Percentiles rank a stretch among this genome's conserved stretches.
phyloP scores from a whole-genome alignment of 2,797 vertebrate species.

The Leptodactylus fallax region DNA sequence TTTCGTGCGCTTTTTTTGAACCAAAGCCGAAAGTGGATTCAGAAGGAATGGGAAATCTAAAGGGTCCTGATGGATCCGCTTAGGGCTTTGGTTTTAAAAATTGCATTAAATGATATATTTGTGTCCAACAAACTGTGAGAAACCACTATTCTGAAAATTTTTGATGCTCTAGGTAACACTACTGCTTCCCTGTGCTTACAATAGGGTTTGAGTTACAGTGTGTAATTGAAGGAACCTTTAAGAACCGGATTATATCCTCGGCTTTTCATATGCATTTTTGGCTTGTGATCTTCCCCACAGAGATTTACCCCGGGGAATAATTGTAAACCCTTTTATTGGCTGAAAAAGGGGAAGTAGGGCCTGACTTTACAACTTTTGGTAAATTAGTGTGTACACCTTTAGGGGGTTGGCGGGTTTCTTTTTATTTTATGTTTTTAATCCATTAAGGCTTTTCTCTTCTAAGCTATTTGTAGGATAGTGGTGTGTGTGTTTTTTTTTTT shows the following conservation, averaged over 20 bases:
- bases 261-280: constrained; percentile 15
- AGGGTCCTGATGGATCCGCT: too few species aligned
- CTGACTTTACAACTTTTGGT: constrained; percentile 18
- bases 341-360: constrained; percentile 8
- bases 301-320: background rate
- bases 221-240: background rate
- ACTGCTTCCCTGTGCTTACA: background rate
- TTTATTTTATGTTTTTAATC: constrained; percentile 1
- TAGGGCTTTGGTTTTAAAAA: too few species aligned
- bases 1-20: too few species aligned
- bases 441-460: constrained; percentile 2
- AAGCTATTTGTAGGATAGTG: background rate
- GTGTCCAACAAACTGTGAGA: too few species aligned
- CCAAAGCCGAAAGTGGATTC: too few species aligned
- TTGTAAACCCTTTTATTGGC: constrained; percentile 8
- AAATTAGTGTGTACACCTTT: constrained; percentile 29
- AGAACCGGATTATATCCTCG: background rate
- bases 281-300: background rate
- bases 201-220: background rate
- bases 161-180: background rate
- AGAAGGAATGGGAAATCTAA: too few species aligned
- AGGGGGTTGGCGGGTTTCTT: background rate
- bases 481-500: background rate
- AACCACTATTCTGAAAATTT: background rate
- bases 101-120: too few species aligned